A percentile compares a stretch with the other conserved stretches of the same genome.
Evolutionary conservation across 2,113 vertebrate species (phyloP).

Genomic region (Centropus bengalensis): DNA sequence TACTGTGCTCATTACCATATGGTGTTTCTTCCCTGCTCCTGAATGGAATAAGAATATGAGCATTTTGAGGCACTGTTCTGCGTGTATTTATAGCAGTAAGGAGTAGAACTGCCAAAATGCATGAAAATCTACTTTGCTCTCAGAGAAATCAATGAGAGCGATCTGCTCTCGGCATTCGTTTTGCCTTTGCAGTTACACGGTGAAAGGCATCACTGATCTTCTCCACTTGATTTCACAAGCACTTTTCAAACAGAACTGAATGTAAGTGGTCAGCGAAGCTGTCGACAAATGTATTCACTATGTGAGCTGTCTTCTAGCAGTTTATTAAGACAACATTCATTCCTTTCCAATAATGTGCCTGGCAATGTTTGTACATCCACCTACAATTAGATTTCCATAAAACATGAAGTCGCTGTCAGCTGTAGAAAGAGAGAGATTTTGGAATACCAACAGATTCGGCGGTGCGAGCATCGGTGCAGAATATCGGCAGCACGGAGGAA

Average conservation of each 20-base stretch:
- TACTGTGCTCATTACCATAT: neutral
- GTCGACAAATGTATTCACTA: neutral
- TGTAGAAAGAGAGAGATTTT: neutral
- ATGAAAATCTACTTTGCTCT: neutral
- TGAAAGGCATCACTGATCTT: neutral
- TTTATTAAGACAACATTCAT: neutral
- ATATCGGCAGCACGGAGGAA: neutral
- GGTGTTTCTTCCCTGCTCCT: neutral
- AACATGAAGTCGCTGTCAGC: neutral
- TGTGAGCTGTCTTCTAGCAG: neutral
- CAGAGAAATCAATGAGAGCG: neutral
- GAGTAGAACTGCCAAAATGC: slow-evolving; percentile 28
- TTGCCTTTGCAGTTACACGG: neutral
- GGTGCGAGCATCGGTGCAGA: neutral
- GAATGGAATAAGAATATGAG: neutral
- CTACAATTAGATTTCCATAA: neutral
- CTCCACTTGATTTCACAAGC: slow-evolving; percentile 3
- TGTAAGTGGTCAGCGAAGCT: neutral
- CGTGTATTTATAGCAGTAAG: slow-evolving; percentile 28
- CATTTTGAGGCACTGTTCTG: neutral
- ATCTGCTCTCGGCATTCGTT: slow-evolving; percentile 2
- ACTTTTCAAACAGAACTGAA: slow-evolving; percentile 16
- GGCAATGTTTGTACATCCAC: neutral
- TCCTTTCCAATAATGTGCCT: neutral
- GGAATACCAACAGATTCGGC: neutral